Base-by-base conservation (phyloP, 92 coral and sea anemone species). In the Porites divaricata region DNA sequence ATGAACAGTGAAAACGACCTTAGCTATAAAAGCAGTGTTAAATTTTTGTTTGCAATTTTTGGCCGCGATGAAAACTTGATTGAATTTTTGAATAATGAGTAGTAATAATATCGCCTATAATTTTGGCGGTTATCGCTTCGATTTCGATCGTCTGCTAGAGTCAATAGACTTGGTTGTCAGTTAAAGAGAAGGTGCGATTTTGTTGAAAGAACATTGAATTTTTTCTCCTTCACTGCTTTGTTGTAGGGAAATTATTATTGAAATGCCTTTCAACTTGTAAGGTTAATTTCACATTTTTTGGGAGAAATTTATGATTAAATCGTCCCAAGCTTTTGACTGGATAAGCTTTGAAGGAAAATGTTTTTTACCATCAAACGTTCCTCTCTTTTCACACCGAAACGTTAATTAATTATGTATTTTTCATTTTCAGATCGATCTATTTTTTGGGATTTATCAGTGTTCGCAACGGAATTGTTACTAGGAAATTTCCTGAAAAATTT, bases 341-440 rank as follows among this genome's bases (percentile, higher is more conserved):
- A 74, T 62, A 21, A 20, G 78, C 78, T 74, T 74, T 52, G 41
- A 74, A 52, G 22, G 57, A 21, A 53, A 74, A 74, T 74, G 21
- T 51, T 52, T 74, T 52, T 74, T 74, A 23, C 9, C 41, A 25
- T 25, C 65, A 56, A 51, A 58, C 52, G 23, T 54, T 63, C 23
- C 22, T 75, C 58, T 75, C 69, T 63, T 61, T 77, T 77, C 81
- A 63, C 81, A 77, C 81, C 81, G 20, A 12, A 48, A 63, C n/a
- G 4, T 14, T 45, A 54, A 77, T 77, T 63, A 77, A 77, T 77
- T 62, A 77, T 77, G 69, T 35, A 77, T 75, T 35, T 35, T 35
- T 63, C 71, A 2, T 20, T 77, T 77, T 63, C 58, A 45, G 48
- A 26, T 25, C 68, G 26, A 24, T 4, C 24, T 22, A 8, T 14